phyloP scores from a whole-genome alignment of 2,888 invertebrate species.

The Amblyteles armatorius region DNA sequence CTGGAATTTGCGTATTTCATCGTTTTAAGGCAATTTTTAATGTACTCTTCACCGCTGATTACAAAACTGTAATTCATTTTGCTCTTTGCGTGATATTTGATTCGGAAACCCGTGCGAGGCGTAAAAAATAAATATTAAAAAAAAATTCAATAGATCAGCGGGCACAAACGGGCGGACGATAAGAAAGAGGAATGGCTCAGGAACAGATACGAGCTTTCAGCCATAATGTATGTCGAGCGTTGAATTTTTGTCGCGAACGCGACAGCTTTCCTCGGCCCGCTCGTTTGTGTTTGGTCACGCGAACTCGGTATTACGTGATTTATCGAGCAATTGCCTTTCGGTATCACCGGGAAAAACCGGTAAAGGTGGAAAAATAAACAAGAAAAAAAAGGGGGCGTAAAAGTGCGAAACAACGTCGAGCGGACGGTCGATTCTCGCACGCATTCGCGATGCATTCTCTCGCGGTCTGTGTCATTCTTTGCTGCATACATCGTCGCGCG shows the following conservation, averaged over 20 bases:
- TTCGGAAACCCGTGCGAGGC: too few species aligned
- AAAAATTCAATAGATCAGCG: not conserved
- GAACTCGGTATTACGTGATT: slow-evolving; percentile 22
- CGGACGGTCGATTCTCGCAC: slow-evolving; percentile 52
- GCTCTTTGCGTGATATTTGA: too few species aligned
- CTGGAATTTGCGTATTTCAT: too few species aligned
- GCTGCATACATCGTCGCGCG: slow-evolving; percentile 17
- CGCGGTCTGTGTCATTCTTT: slow-evolving; percentile 21
- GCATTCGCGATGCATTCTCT: slow-evolving; percentile 55
- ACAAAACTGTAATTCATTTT: too few species aligned
- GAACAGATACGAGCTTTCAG: not conserved
- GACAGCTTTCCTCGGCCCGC: slow-evolving; percentile 12
- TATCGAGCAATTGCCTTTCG: slow-evolving; percentile 28
- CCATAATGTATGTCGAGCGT: not conserved
- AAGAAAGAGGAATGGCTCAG: not conserved
- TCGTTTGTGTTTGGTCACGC: slow-evolving; percentile 5
- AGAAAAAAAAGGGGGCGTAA: not conserved
- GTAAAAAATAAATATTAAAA: too few species aligned
- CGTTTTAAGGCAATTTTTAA: too few species aligned
- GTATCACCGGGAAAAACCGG: slow-evolving; percentile 19
- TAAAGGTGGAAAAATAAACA: slow-evolving; percentile 16
- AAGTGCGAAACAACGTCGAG: slow-evolving; percentile 38
- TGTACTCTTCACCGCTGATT: too few species aligned
- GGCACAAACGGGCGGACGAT: not conserved
- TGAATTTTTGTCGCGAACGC: slow-evolving; percentile 1